Conservation (phyloP, 2,113 vertebrate genomes). For the Tragelaphus scriptus region DNA sequence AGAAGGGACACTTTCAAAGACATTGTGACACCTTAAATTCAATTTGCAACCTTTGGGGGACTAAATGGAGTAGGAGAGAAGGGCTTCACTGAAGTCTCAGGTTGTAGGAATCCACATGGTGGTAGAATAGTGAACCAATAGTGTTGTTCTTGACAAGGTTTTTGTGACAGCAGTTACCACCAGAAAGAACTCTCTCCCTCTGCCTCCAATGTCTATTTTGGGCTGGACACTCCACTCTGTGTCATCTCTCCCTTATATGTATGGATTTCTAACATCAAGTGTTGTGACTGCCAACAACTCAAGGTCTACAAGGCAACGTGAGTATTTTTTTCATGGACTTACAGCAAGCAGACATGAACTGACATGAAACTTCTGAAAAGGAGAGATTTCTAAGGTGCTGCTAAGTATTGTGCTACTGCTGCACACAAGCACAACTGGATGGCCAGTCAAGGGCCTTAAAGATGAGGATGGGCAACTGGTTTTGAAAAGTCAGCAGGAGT, state of each 20-base stretch:
- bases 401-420: rapidly evolving
- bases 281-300: background rate
- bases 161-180: rapidly evolving
- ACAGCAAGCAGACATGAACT: background rate
- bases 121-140: rapidly evolving
- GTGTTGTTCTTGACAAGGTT: rapidly evolving
- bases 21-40: background rate
- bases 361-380: background rate
- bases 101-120: rapidly evolving
- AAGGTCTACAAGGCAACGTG: background rate
- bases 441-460: background rate
- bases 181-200: too few relatives aligned
- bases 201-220: too few relatives aligned
- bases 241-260: rapidly evolving
- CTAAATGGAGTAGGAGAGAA: too few relatives aligned
- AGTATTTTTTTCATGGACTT: background rate
- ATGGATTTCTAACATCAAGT: background rate
- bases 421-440: background rate
- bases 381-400: background rate
- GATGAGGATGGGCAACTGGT: background rate
- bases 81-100: background rate
- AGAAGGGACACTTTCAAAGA: background rate
- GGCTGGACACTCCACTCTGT: too few relatives aligned
- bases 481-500: background rate
- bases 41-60: background rate